A percentile compares a stretch with the other conserved stretches of the same genome.
Conservation (phyloP, 2,888 invertebrate species). For the Rhagium mordax region DNA sequence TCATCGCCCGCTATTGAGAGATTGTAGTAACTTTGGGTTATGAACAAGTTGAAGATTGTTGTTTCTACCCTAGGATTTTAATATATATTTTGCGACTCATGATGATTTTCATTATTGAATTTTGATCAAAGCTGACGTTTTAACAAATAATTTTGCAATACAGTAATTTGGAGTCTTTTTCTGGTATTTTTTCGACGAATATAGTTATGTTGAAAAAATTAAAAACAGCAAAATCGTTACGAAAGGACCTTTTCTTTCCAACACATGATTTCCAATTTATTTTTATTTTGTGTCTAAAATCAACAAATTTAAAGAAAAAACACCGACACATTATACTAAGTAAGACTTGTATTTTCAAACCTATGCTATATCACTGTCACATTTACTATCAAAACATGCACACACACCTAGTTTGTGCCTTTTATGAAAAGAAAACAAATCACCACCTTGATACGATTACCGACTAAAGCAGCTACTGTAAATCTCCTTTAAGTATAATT, state of each 20-base stretch:
- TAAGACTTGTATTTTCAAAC: not conserved
- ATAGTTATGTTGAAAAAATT: too few relatives aligned
- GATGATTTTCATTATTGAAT: too few relatives aligned
- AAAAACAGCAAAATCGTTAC: too few relatives aligned
- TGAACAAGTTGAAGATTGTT: too few relatives aligned
- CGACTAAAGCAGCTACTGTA: not conserved
- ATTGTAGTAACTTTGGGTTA: too few relatives aligned
- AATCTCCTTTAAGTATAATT: constrained; percentile 14
- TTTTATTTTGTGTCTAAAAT: not conserved
- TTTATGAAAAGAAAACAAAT: not conserved
- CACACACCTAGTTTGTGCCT: not conserved
- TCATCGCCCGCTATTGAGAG: too few relatives aligned
- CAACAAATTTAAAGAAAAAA: not conserved
- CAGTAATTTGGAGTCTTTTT: too few relatives aligned
- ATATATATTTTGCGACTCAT: too few relatives aligned
- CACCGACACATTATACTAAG: not conserved
- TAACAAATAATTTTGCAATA: too few relatives aligned
- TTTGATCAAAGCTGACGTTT: too few relatives aligned
- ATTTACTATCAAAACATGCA: not conserved
- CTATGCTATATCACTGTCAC: not conserved
- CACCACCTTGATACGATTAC: not conserved
- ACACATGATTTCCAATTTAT: not conserved
- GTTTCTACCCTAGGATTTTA: too few relatives aligned
- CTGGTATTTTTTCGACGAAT: too few relatives aligned
- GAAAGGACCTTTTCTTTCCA: not conserved